Evolutionary conservation across 92 coral and sea anemone species (phyloP), one percentile per base, ranked within the genome.

Genomic region (Montipora capitata): DNA sequence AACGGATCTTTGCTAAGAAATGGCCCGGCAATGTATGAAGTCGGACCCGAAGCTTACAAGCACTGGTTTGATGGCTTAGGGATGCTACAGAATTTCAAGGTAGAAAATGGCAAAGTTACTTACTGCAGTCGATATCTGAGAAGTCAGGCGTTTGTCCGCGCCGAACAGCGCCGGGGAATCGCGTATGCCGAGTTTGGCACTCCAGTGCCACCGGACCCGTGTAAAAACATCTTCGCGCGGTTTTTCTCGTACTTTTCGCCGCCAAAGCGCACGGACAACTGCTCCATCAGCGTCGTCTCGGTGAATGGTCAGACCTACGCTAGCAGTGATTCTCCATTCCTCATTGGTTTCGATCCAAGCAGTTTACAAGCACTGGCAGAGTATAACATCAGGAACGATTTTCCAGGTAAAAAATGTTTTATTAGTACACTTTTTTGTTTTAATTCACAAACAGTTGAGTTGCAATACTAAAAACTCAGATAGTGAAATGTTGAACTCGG

Each of bases 51-150:
- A 20, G 72, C 94, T 2, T 96, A 92, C 86, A 98, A 98, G 67
- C 99, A 98, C 72, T 98, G 99, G 99, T 98, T 98, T 73, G 99
- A 98, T 15, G 99, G 99, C 38, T 85, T 96, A 61, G 98, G 96
- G 2, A 89, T 98, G 95, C 91, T 98, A 7, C 99, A 98, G 51
- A 92, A 94, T 72, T 97, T 94, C 81, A 76, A 85, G 52, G 88
- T 97, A 49, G 98, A 97, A 43, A 94, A 94, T 65, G 99, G 99
- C 1, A 93, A 93, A 85, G 99, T 97, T 20, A 92, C 88, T 5
- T 97, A 97, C 74, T 77, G 91, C 45, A 97, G 99, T 66, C 96
- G 97, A 61, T 94, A 94, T 65, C 83, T 97, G 8, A 82, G 96
- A 77, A 97, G 98, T 57, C 94, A 97, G 44, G 99, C 99, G 56